A percentile compares a stretch with the other conserved stretches of the same genome.
Conservation (phyloP, 2,797 vertebrate species). For the Phataginus tetradactyla region DNA sequence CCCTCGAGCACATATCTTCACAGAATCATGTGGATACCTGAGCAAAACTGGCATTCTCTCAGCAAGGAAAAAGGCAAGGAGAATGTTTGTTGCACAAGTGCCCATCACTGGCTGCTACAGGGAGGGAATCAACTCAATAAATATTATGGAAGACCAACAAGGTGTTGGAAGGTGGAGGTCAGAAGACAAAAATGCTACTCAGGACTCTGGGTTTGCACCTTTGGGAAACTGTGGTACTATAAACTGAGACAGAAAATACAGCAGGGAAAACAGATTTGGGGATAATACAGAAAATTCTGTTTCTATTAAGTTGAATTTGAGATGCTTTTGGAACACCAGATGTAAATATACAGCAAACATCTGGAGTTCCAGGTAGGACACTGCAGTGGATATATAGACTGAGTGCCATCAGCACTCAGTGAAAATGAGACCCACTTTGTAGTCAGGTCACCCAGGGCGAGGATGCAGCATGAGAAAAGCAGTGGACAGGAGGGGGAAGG, state of each 20-base stretch:
- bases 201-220: neutral
- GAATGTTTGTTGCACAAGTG: neutral
- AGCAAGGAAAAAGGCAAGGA: neutral
- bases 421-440: neutral
- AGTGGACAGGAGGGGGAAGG: neutral
- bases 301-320: slow-evolving; percentile 40
- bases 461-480: neutral
- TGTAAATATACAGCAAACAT: neutral
- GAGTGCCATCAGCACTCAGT: neutral
- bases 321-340: neutral
- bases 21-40: neutral
- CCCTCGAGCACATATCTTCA: neutral
- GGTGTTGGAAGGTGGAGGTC: neutral
- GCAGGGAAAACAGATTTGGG: neutral
- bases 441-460: neutral
- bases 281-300: neutral
- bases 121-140: neutral
- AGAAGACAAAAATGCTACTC: neutral
- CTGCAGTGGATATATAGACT: neutral
- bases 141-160: neutral
- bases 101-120: neutral
- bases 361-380: neutral
- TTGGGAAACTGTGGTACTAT: neutral
- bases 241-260: neutral
- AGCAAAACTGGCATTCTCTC: neutral